A percentile compares a stretch with the other conserved stretches of the same genome.
These are phyloP conservation scores for Anableps anableps DNA, from an alignment of 2,797 vertebrate genomes.

Conservation along the genomic window DNA sequence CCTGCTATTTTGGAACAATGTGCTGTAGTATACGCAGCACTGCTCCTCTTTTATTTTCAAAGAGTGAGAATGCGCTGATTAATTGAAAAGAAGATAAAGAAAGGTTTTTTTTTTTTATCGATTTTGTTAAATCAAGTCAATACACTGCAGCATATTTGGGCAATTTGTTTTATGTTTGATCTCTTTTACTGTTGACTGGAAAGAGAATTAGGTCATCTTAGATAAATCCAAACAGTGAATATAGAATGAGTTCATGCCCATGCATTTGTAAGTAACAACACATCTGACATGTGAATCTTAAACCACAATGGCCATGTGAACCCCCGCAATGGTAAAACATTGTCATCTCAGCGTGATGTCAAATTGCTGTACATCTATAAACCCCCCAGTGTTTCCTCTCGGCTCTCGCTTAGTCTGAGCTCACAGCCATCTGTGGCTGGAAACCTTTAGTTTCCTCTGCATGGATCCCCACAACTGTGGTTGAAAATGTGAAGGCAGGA, in stretches of 20 bases:
- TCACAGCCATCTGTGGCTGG: constrained; percentile 45
- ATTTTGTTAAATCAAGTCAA: constrained; percentile 4
- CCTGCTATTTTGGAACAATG: constrained; percentile 22
- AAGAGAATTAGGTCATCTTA: constrained; percentile 61
- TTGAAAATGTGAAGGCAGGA: constrained; percentile 41
- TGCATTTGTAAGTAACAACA: constrained; percentile 37
- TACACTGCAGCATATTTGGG: constrained; percentile 38
- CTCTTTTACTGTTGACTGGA: constrained; percentile 39
- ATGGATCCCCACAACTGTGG: constrained; percentile 31
- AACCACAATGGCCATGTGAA: constrained; percentile 20
- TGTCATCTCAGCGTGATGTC: constrained; percentile 29
- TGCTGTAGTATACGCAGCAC: not conserved
- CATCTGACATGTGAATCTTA: constrained; percentile 22
- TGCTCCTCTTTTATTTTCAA: constrained; percentile 8
- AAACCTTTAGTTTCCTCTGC: constrained; percentile 49
- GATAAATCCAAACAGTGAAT: constrained; percentile 45
- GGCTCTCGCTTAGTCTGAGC: constrained; percentile 29
- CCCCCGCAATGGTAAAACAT: constrained; percentile 43
- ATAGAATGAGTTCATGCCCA: constrained; percentile 51
- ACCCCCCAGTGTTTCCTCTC: constrained; percentile 17
- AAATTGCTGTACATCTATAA: constrained; percentile 47
- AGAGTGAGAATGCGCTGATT: not conserved
- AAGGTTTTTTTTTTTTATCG: constrained; percentile 15
- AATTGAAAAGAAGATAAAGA: not conserved
- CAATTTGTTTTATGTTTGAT: constrained; percentile 20